These are phyloP conservation scores for Priocnemis perturbator DNA, from an alignment of 2,888 invertebrate genomes.

Conservation along the genomic window DNA sequence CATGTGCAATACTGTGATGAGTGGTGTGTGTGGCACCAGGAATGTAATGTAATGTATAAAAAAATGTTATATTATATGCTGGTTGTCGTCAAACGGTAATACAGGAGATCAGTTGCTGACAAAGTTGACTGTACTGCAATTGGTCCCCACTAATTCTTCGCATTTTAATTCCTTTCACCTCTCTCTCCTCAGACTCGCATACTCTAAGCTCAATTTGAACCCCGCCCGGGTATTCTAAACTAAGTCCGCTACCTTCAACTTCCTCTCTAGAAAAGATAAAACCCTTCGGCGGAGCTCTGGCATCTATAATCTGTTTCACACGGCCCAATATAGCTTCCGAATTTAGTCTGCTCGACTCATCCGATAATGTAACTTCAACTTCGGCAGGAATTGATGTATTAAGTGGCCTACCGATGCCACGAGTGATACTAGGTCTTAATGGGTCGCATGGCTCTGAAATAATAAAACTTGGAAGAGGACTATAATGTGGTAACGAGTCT, in stretches of 20 bases:
- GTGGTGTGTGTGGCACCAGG: slow-evolving; percentile 61
- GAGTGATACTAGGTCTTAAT: slow-evolving; percentile 87
- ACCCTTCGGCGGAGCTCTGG: slow-evolving; percentile 83
- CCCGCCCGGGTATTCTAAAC: slow-evolving; percentile 87
- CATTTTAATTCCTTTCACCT: slow-evolving; percentile 89
- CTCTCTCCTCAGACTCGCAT: slow-evolving; percentile 83
- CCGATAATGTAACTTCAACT: slow-evolving; percentile 86
- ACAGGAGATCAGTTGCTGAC: slow-evolving; percentile 91
- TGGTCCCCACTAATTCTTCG: slow-evolving; percentile 92
- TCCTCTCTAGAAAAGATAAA: slow-evolving; percentile 78
- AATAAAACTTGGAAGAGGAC: slow-evolving; percentile 77
- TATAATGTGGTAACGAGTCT: slow-evolving; percentile 68
- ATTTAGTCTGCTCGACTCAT: slow-evolving; percentile 87
- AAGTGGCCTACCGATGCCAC: slow-evolving; percentile 81
- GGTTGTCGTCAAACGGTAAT: slow-evolving; percentile 82
- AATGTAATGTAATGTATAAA: slow-evolving; percentile 64
- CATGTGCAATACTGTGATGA: slow-evolving; percentile 68
- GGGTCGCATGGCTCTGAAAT: slow-evolving; percentile 85
- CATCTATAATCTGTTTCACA: slow-evolving; percentile 87
- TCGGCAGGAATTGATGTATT: slow-evolving; percentile 69
- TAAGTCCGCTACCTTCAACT: slow-evolving; percentile 76
- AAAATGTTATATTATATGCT: slow-evolving; percentile 55
- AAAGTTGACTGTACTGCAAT: slow-evolving; percentile 90
- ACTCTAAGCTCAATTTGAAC: slow-evolving; percentile 91
- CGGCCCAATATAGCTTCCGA: slow-evolving; percentile 87